Conservation (phyloP, 2,888 invertebrate genomes). For the Temnothorax unifasciatus region DNA sequence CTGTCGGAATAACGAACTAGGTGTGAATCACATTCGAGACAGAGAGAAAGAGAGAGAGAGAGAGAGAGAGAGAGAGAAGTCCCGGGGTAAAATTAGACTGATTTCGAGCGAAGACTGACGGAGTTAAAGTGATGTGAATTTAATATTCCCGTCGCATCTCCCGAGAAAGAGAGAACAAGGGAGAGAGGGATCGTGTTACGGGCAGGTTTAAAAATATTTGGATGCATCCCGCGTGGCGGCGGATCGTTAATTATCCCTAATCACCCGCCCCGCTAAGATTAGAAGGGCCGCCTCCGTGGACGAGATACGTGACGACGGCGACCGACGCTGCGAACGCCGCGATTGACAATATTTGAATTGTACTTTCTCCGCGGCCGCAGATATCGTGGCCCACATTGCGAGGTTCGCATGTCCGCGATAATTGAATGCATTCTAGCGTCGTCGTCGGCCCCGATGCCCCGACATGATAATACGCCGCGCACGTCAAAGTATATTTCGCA, state of each 20-base stretch:
- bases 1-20: constrained; percentile 63
- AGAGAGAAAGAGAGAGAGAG: constrained; percentile 32
- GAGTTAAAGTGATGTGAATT: constrained; percentile 42
- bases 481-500: constrained; percentile 40
- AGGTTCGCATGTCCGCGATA: constrained; percentile 11
- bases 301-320: neutral
- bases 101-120: constrained; percentile 45
- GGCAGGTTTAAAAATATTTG: constrained; percentile 41
- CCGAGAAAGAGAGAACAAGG: neutral
- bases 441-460: neutral
- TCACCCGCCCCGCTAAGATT: constrained; percentile 12
- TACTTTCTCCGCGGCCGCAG: neutral
- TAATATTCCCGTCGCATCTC: constrained; percentile 38
- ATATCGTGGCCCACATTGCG: neutral
- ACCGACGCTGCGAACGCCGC: neutral
- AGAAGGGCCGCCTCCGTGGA: neutral
- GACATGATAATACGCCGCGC: neutral
- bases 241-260: constrained; percentile 42
- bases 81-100: constrained; percentile 59
- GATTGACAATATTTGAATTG: neutral
- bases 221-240: constrained; percentile 10
- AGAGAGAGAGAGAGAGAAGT: constrained; percentile 32
- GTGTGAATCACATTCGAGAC: constrained; percentile 65
- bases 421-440: constrained; percentile 27
- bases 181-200: constrained; percentile 35